A percentile compares a stretch with the other conserved stretches of the same genome.
phyloP scores from a whole-genome alignment of 2,113 vertebrate genomes.

The Macroglossus sobrinus region DNA sequence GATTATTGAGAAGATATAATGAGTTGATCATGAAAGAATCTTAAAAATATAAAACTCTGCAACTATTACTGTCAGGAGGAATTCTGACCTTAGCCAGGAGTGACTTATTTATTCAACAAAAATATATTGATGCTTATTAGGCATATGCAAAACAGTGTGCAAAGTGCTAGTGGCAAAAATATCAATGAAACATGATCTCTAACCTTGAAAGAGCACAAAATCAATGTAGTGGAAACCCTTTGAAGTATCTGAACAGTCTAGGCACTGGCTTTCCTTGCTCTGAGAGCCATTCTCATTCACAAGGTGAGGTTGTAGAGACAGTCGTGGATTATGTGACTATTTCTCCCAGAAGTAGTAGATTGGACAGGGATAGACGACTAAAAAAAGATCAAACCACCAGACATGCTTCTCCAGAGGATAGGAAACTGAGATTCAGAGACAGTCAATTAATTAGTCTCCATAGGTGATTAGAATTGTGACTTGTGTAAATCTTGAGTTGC shows the following conservation, averaged over 20 bases:
- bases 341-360: background rate
- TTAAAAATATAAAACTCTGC: background rate
- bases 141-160: background rate
- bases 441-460: background rate
- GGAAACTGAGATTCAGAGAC: background rate
- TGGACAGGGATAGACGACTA: background rate
- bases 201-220: background rate
- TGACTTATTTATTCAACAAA: conserved; percentile 24
- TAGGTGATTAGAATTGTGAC: background rate
- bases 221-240: background rate
- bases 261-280: background rate
- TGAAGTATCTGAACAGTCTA: background rate
- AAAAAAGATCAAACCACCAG: background rate
- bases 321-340: background rate
- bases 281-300: background rate
- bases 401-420: background rate
- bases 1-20: background rate
- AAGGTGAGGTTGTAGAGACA: background rate
- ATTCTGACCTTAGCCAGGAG: background rate
- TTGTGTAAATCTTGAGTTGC: background rate
- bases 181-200: conserved; percentile 14
- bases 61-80: background rate
- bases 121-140: conserved; percentile 12
- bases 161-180: conserved; percentile 49
- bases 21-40: background rate